Evolutionary conservation across 2,797 vertebrate species (phyloP), one percentile per base, ranked within the genome.

Genomic region (Peromyscus attwateri): DNA sequence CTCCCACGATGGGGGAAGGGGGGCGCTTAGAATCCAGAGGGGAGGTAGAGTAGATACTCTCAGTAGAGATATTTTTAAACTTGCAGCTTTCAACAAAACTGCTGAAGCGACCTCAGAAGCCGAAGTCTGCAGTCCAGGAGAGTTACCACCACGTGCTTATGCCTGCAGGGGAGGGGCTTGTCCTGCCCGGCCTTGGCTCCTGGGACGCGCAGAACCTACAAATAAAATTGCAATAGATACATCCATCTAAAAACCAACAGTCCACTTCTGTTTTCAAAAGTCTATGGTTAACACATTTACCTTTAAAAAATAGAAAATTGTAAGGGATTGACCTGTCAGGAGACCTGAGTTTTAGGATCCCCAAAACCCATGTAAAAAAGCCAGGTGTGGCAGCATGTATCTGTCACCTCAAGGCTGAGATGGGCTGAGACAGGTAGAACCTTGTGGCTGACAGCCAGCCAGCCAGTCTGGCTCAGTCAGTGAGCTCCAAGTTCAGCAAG

Each of bases 51-150:
- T 27, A 73, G 68, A 27, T 2, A 31, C 43, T 80, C 94, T 52
- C 11, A 2, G 75, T 4, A 14, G 11, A 52, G 68, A 25, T 62
- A 75, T 75, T 89, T 89, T 94, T 87, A 93, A 89, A 95, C 13
- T 55, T 94, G 79, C 81, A 89, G 79, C 75, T 75, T 87, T 82
- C 87, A 60, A 75, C 37, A 89, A 70, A 87, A 89, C 49, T 12
- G 3, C 55, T 0, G 0, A 29, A 34, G 21, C 13, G 1, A 40
- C 64, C 25, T 60, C 40, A 23, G 77, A 29, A 71, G 25, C 34
- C 13, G 23, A 92, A 80, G 80, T 60, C 76, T 89, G 52, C 0
- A 0, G 1, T 71, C 46, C 37, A 2, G 68, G 34, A 60, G 16
- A 40, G 80, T 40, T 4, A 11, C 10, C 43, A 25, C 25, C 60